Evolutionary conservation across 2,888 invertebrate genomes (phyloP).

Genomic region (Hemicrepidius hirtus): DNA sequence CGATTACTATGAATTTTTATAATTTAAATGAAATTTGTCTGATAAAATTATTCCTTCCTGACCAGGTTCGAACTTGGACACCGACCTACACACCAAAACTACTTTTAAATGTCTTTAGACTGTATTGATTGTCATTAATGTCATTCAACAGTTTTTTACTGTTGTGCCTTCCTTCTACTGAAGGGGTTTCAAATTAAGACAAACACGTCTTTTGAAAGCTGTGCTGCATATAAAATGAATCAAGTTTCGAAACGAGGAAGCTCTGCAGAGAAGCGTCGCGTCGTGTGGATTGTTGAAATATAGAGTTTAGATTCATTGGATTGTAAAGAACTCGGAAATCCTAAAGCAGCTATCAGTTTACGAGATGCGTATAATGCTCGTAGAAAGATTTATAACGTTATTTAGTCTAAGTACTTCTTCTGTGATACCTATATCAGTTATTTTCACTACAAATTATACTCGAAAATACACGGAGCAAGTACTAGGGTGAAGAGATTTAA

Average conservation of each 20-base stretch:
- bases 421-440: conserved; percentile 1
- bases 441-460: neutral
- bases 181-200: neutral
- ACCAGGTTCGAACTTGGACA: no score
- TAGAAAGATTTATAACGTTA: conserved; percentile 6
- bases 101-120: no score
- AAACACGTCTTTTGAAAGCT: no score
- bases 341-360: conserved; percentile 3
- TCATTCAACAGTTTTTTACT: no score
- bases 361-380: conserved; percentile 4
- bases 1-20: no score
- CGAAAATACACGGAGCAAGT: no score
- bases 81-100: no score
- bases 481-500: no score
- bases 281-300: neutral
- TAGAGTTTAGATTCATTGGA: conserved; percentile 6
- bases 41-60: no score
- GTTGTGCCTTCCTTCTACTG: neutral
- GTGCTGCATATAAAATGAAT: neutral
- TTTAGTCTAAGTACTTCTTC: conserved; percentile 6
- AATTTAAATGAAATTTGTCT: no score
- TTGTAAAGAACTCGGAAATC: conserved; percentile 10
- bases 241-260: neutral
- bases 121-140: no score
- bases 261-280: neutral